Evolutionary conservation across 2,888 invertebrate genomes (phyloP).

Genomic region (Alviniconcha strummeri): DNA sequence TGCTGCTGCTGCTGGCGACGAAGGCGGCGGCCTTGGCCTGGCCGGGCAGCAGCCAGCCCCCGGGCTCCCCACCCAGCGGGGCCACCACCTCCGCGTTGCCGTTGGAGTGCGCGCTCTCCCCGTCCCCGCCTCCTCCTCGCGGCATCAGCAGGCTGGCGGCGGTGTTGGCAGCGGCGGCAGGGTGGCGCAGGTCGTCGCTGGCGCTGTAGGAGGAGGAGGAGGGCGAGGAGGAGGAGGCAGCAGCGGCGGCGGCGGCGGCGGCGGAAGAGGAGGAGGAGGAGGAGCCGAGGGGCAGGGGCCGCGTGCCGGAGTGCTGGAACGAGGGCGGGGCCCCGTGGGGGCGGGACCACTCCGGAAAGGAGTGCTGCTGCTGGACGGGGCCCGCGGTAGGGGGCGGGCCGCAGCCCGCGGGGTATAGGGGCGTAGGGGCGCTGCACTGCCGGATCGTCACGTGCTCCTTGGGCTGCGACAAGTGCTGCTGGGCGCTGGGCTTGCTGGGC

Average conservation of each 20-base stretch:
- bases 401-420: background rate
- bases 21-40: slow-evolving; percentile 26
- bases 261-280: background rate
- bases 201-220: background rate
- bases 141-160: slow-evolving; percentile 3
- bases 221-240: slow-evolving; percentile 9
- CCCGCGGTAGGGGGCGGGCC: background rate
- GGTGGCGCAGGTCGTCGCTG: background rate
- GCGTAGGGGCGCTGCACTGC: slow-evolving; percentile 33
- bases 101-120: background rate
- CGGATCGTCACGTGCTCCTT: slow-evolving; percentile 28
- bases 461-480: slow-evolving; percentile 12
- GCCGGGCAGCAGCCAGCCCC: slow-evolving; percentile 18
- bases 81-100: slow-evolving; percentile 4
- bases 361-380: slow-evolving; percentile 26
- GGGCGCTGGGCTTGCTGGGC: background rate
- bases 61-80: background rate
- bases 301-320: background rate
- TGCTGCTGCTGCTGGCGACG: slow-evolving; percentile 24
- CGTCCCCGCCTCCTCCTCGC: background rate
- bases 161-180: slow-evolving; percentile 6
- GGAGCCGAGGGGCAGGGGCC: background rate
- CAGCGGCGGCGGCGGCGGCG: background rate
- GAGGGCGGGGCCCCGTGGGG: slow-evolving; percentile 9
- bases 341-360: slow-evolving; percentile 29